phyloP scores from a whole-genome alignment of 1,140 invertebrate genomes.

The Diploscapter pachys region DNA sequence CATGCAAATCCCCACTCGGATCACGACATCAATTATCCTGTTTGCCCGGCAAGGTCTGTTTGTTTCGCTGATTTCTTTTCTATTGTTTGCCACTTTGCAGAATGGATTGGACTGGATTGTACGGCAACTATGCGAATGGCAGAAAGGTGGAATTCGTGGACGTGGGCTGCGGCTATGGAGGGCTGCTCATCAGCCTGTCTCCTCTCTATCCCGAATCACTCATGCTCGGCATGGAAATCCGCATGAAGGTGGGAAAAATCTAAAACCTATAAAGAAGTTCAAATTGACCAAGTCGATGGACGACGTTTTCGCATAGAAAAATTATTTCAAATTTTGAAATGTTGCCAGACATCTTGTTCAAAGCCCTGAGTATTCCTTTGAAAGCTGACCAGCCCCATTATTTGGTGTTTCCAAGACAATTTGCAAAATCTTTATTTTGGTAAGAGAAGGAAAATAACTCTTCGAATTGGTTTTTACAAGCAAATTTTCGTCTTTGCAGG shows the following conservation, averaged over 20 bases:
- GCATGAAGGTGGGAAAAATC: conserved; percentile 73
- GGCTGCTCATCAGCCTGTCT: conserved; percentile 81
- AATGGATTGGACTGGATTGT: conserved; percentile 76
- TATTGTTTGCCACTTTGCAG: conserved; percentile 63
- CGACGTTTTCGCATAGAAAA: no score
- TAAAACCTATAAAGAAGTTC: no score
- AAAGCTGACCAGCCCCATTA: no score
- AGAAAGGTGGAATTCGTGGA: conserved; percentile 84
- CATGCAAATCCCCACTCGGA: conserved; percentile 98
- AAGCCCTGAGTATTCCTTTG: no score
- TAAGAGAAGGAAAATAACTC: no score
- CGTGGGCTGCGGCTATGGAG: conserved; percentile 98
- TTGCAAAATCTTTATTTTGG: no score
- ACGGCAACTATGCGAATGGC: conserved; percentile 67
- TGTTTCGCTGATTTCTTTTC: conserved; percentile 5
- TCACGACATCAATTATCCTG: conserved; percentile 93
- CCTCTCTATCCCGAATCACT: conserved; percentile 82
- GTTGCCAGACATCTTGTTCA: no score
- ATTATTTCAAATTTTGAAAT: no score
- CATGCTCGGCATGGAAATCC: conserved; percentile 93
- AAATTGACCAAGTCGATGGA: no score
- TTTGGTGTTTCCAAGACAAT: no score
- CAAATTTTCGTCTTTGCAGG: conserved; percentile 54
- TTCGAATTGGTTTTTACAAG: no score
- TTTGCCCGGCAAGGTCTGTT: conserved; percentile 42